A percentile compares a stretch with the other conserved stretches of the same genome.
Evolutionary conservation across 2,113 vertebrate species (phyloP).

Genomic region (Ondatra zibethicus): DNA sequence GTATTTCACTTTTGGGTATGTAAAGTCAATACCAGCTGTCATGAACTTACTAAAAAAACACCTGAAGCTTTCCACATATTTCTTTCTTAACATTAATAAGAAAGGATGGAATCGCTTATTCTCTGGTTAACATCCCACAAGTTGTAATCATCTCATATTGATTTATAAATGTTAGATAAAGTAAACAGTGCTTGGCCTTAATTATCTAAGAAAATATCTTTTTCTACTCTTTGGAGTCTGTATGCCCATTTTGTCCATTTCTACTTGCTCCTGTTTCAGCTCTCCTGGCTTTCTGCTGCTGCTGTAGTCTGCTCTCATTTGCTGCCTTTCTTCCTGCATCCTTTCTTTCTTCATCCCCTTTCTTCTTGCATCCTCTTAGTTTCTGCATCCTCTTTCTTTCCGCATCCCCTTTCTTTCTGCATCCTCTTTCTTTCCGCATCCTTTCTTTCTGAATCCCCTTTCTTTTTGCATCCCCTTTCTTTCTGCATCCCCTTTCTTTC

Average conservation of each 20-base stretch:
- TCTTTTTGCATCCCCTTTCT: too few relatives aligned
- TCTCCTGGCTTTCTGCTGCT: fast-evolving
- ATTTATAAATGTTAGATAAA: background rate
- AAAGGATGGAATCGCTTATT: background rate
- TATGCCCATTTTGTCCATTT: background rate
- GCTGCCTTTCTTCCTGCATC: background rate
- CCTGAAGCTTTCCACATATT: background rate
- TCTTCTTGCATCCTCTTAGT: too few relatives aligned
- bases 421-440: background rate
- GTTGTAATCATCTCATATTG: background rate
- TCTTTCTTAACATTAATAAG: background rate
- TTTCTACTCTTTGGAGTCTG: background rate
- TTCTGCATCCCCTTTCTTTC: too few relatives aligned
- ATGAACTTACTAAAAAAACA: slow-evolving; percentile 22
- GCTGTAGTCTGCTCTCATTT: background rate
- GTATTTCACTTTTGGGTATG: slow-evolving; percentile 31
- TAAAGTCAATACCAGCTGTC: background rate
- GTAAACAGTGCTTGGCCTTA: background rate
- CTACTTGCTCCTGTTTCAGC: fast-evolving
- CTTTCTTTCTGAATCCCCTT: too few relatives aligned
- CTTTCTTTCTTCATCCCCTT: background rate
- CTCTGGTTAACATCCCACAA: background rate
- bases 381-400: too few relatives aligned
- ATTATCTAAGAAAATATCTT: background rate
- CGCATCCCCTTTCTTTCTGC: background rate